Base-by-base conservation (phyloP, 2,113 vertebrate species). In the Corythornis vintsioides region DNA sequence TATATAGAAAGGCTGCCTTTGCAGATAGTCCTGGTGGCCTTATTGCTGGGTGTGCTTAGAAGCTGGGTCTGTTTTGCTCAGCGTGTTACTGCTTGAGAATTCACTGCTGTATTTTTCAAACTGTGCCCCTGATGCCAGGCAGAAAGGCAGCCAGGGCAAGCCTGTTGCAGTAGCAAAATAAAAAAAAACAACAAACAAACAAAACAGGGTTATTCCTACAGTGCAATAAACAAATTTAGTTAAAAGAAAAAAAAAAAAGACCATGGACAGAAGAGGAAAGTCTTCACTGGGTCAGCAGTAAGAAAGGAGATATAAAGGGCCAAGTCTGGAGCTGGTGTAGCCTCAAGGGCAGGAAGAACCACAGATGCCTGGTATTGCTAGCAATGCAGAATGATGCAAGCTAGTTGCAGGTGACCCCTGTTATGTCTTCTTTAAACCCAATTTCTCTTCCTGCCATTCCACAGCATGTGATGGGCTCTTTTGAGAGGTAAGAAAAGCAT, bases 401-500 rank as follows among this genome's bases (percentile, higher is more conserved):
- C 31, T 70, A 64, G 14, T 52, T 61, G 38, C 18, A 83, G 66
- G 43, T 19, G 57, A 48, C 24, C 45, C 42, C 14, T 88, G 70
- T 81, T 74, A 53, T 25, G 77, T 26, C 12, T 56, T 80, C 52
- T 43, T 70, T 28, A 66, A 56, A 64, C 8, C 8, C 1, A 5
- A 0, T 40, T 76, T 73, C 13, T 77, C 75, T 40, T 78, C 33
- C 31, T 91, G 18, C 20, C 4, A 6, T 53, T 52, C 72, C 5
- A 50, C 21, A 10, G 11, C 35, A 3, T 1, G 0, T 3, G 29
- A 24, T 28, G 12, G 26, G 13, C 8, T 76, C n/a, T n/a, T 73
- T 42, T 35, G 43, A 77, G 69, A 85, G 60, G 88, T 67, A 94
- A 81, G 79, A 43, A 45, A 74, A 91, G 21, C 53, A 48, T 25